Conservation (phyloP, 2,888 invertebrate genomes). For the Microplitis manilae region DNA sequence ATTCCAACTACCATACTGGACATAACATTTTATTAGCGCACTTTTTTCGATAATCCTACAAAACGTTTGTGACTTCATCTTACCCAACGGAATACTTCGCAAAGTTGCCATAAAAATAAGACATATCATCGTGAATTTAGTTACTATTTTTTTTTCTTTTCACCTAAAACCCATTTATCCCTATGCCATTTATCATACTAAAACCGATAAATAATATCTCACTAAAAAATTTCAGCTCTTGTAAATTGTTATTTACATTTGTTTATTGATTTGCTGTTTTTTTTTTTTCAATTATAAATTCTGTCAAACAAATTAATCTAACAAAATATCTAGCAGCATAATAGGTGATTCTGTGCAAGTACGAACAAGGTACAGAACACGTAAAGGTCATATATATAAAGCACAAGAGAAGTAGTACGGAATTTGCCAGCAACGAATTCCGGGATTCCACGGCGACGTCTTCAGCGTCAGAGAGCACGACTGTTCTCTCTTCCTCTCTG, state of each 20-base stretch:
- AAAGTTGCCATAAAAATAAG: conserved; percentile 9
- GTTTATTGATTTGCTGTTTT: conserved; percentile 22
- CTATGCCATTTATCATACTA: background rate
- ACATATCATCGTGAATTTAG: background rate
- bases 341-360: conserved; percentile 4
- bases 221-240: background rate
- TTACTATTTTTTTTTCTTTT: background rate
- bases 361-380: conserved; percentile 22
- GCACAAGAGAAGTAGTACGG: conserved; percentile 26
- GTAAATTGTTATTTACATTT: background rate
- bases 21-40: conserved; percentile 52
- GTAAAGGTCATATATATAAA: conserved; percentile 24
- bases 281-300: conserved; percentile 5
- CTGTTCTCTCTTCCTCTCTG: conserved; percentile 15
- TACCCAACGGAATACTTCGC: conserved; percentile 39
- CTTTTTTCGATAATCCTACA: conserved; percentile 51
- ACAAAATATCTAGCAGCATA: background rate
- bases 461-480: conserved; percentile 46
- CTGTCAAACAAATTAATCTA: conserved; percentile 19
- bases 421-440: conserved; percentile 55
- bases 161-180: background rate
- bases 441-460: conserved; percentile 59
- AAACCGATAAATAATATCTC: background rate
- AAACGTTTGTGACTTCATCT: conserved; percentile 51
- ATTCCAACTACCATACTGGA: conserved; percentile 20